phyloP scores from a whole-genome alignment of 2,113 vertebrate species.

The Sphaerodactylus townsendi region DNA sequence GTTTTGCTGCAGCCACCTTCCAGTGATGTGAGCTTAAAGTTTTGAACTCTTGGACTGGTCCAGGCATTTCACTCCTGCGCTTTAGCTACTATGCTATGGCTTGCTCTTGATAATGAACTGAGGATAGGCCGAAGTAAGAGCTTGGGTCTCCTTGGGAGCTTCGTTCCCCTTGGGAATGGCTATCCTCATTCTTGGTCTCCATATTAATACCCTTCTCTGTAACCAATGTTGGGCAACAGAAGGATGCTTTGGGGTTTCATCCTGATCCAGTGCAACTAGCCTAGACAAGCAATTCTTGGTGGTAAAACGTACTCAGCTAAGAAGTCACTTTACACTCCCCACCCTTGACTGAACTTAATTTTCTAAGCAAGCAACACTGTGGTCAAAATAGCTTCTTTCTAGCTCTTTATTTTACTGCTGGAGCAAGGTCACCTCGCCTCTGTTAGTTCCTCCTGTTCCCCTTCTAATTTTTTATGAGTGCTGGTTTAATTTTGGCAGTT shows the following conservation, averaged over 20 bases:
- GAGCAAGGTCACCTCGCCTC: conserved; percentile 9
- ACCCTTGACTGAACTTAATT: neutral
- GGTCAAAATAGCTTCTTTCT: neutral
- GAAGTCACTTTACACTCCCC: neutral
- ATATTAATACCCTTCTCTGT: too few species aligned
- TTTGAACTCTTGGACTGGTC: too few species aligned
- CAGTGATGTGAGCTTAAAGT: too few species aligned
- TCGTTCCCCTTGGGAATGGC: too few species aligned
- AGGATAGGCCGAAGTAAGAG: too few species aligned
- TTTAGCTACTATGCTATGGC: too few species aligned
- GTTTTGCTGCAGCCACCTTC: too few species aligned
- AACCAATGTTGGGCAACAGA: neutral
- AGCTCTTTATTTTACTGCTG: neutral
- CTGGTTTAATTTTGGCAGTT: neutral
- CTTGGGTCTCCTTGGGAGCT: too few species aligned
- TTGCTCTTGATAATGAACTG: too few species aligned
- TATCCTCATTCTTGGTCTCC: too few species aligned
- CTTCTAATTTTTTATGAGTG: neutral
- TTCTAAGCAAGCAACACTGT: neutral
- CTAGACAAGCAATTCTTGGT: neutral
- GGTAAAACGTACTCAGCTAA: neutral
- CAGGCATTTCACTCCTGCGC: too few species aligned
- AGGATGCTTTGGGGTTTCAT: neutral
- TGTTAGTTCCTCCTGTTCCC: neutral
- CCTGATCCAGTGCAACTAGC: neutral